phyloP scores from a whole-genome alignment of 2,797 vertebrate species.

The Urosaurus nigricauda region DNA sequence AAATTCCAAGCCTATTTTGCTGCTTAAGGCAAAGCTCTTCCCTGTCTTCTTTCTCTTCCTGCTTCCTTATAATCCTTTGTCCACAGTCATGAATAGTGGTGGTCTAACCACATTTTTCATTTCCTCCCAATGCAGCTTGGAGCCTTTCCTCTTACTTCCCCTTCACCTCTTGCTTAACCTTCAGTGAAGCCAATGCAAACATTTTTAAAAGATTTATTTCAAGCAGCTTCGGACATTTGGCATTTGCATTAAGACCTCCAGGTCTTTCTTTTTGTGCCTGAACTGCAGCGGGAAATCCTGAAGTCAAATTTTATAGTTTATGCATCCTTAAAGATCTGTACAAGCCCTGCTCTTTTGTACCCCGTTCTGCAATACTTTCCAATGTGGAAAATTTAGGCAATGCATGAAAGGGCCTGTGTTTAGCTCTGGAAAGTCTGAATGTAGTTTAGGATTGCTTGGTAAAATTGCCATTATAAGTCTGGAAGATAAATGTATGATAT shows the following conservation, averaged over 20 bases:
- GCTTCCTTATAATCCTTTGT: conserved; percentile 42
- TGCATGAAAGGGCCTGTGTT: conserved; percentile 26
- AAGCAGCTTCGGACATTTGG: conserved; percentile 43
- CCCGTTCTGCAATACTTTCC: not conserved
- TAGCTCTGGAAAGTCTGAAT: not conserved
- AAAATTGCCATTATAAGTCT: conserved; percentile 10
- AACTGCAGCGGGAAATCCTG: conserved; percentile 44
- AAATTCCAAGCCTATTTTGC: conserved; percentile 56
- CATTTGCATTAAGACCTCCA: conserved; percentile 42
- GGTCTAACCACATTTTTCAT: conserved; percentile 58
- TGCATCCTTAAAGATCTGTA: not conserved
- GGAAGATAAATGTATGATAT: conserved; percentile 15
- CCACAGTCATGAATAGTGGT: conserved; percentile 20
- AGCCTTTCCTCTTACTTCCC: conserved; percentile 40
- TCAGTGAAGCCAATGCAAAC: conserved; percentile 34
- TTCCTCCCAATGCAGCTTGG: conserved; percentile 38
- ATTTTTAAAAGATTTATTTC: conserved; percentile 59
- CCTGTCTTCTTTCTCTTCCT: conserved; percentile 48
- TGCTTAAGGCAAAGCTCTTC: conserved; percentile 51
- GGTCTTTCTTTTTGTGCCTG: conserved; percentile 40
- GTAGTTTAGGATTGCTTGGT: conserved; percentile 36
- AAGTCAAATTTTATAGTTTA: conserved; percentile 32
- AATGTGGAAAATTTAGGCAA: not conserved
- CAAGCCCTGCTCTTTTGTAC: conserved; percentile 4
- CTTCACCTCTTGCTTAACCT: conserved; percentile 33